Percentiles rank a stretch among this genome's conserved stretches.
Conservation (phyloP, 1,140 invertebrate genomes). For the Microplitis mediator region DNA sequence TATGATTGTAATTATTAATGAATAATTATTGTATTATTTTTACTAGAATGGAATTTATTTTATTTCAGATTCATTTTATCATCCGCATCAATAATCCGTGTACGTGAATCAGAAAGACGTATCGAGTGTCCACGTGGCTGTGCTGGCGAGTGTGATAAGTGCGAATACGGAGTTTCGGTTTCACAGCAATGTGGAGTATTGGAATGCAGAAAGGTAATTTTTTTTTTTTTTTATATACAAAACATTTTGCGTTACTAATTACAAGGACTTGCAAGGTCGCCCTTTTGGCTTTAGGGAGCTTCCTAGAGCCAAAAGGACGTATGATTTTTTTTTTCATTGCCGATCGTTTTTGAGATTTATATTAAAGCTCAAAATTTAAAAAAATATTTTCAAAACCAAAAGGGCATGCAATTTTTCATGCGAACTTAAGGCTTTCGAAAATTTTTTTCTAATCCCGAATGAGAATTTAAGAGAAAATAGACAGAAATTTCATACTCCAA, state of each 20-base stretch:
- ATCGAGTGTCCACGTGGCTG: constrained; percentile 37
- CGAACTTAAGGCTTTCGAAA: too few relatives aligned
- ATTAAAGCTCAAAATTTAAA: too few relatives aligned
- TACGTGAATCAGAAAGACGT: constrained; percentile 25
- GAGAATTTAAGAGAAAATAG: too few relatives aligned
- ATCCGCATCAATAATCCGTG: constrained; percentile 36
- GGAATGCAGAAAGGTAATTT: constrained; percentile 43
- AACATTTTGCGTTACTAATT: background rate
- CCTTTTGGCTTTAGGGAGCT: background rate
- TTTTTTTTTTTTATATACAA: background rate
- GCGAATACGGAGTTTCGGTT: constrained; percentile 38
- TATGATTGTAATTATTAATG: too few relatives aligned
- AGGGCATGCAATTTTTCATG: too few relatives aligned
- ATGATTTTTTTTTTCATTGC: too few relatives aligned
- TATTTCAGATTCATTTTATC: background rate
- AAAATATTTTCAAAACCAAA: too few relatives aligned
- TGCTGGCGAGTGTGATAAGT: constrained; percentile 41
- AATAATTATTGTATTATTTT: background rate
- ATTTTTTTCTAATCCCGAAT: too few relatives aligned
- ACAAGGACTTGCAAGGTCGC: too few relatives aligned
- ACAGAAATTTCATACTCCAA: too few relatives aligned
- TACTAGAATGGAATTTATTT: background rate
- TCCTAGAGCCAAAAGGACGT: background rate
- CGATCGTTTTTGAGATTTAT: too few relatives aligned
- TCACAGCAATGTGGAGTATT: constrained; percentile 38